Percentiles rank a stretch among this genome's conserved stretches.
These are phyloP conservation scores for Lasiurus borealis DNA, from an alignment of 2,113 vertebrate genomes.

Conservation along the genomic window DNA sequence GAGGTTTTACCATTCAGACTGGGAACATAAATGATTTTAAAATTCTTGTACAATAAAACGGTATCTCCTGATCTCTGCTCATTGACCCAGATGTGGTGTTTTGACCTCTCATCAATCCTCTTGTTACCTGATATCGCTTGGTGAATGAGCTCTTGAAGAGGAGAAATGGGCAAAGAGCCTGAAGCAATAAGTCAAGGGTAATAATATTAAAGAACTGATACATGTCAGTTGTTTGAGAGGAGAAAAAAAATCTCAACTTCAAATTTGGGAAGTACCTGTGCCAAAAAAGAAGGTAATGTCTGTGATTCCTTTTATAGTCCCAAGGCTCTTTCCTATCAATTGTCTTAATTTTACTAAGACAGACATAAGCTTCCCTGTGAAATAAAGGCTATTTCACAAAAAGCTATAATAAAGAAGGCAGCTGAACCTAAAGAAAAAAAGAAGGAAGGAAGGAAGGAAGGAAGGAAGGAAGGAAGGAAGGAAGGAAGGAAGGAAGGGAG, in stretches of 20 bases:
- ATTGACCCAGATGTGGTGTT: constrained; percentile 42
- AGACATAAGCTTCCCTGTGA: not conserved
- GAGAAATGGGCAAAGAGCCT: not conserved
- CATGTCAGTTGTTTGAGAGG: not conserved
- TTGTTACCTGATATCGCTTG: constrained; percentile 56
- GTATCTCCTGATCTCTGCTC: not conserved
- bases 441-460: no score
- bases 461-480: not conserved
- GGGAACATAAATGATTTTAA: not conserved
- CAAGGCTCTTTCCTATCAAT: not conserved
- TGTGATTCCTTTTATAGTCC: not conserved
- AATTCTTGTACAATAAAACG: not conserved
- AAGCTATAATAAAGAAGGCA: not conserved
- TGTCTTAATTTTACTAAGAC: not conserved
- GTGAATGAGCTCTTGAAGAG: not conserved
- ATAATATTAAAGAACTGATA: not conserved
- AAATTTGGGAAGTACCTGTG: not conserved
- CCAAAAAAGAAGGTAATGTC: not conserved
- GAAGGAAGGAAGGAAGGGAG: not conserved
- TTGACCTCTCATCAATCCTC: constrained; percentile 47
- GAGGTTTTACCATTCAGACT: not conserved
- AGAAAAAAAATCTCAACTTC: not conserved
- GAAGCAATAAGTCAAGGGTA: not conserved
- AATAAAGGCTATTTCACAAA: not conserved
- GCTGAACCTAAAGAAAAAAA: not conserved